A percentile compares a stretch with the other conserved stretches of the same genome.
Conservation (phyloP, 30 jellyfish, hydroid and myxozoan species). For the Pseudorhiza aurosa region DNA sequence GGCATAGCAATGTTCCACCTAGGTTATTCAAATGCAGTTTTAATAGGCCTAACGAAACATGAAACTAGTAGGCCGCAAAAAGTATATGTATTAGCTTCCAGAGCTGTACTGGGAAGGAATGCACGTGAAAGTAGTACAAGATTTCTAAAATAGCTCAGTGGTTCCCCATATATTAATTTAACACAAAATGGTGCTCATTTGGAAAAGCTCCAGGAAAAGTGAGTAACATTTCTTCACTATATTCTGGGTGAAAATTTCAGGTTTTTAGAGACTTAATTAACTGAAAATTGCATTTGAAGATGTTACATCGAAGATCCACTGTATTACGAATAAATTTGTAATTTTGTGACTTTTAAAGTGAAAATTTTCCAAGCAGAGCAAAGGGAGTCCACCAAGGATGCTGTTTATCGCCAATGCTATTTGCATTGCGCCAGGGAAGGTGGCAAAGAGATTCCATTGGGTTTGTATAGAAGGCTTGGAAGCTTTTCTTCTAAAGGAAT, state of each 20-base stretch:
- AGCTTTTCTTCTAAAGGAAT: too few relatives aligned
- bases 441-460: too few relatives aligned
- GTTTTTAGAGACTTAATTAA: not conserved
- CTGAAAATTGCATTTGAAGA: constrained; percentile 33
- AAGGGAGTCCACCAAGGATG: too few relatives aligned
- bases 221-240: not conserved
- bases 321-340: too few relatives aligned
- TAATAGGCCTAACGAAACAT: constrained; percentile 20
- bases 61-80: constrained; percentile 13
- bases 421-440: too few relatives aligned
- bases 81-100: constrained; percentile 36
- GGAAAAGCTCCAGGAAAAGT: constrained; percentile 1
- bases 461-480: too few relatives aligned
- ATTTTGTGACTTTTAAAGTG: too few relatives aligned
- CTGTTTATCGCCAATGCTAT: too few relatives aligned
- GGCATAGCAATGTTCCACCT: constrained; percentile 44
- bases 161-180: constrained; percentile 50
- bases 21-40: constrained; percentile 15
- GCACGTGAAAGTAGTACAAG: constrained; percentile 31
- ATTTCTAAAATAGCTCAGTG: constrained; percentile 49
- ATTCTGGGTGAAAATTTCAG: not conserved
- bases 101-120: constrained; percentile 23
- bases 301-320: constrained; percentile 16
- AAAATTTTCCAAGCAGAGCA: too few relatives aligned
- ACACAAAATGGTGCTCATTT: constrained; percentile 16